Percentiles rank a stretch among this genome's conserved stretches.
These are phyloP conservation scores for Sceloporus undulatus DNA, from an alignment of 2,113 vertebrate genomes.

Conservation along the genomic window DNA sequence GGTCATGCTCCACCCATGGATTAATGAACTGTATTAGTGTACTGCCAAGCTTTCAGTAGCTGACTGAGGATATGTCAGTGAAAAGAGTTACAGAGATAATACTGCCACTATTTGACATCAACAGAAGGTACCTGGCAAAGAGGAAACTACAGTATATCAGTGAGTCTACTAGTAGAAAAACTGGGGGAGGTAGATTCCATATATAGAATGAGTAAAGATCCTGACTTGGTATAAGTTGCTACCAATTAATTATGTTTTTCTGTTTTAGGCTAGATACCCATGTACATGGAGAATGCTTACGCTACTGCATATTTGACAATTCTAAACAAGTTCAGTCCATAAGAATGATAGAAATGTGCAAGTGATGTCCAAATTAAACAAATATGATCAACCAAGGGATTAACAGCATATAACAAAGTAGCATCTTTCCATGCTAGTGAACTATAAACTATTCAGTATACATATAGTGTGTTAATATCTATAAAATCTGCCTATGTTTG, in stretches of 20 bases:
- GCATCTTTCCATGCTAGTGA: background rate
- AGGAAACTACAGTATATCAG: background rate
- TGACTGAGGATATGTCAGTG: background rate
- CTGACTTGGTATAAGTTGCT: background rate
- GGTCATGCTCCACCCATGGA: background rate
- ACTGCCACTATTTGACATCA: background rate
- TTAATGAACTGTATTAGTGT: background rate
- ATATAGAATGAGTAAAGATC: background rate
- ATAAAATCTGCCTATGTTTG: slow-evolving; percentile 11
- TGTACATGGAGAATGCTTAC: background rate
- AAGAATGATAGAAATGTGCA: slow-evolving; percentile 21
- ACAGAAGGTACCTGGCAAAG: background rate
- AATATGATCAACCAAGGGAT: slow-evolving; percentile 6
- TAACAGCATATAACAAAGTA: background rate
- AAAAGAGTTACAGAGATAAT: background rate
- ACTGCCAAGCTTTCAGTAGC: background rate
- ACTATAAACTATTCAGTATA: slow-evolving; percentile 40
- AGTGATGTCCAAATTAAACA: slow-evolving; percentile 66
- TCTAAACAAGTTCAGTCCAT: slow-evolving; percentile 31
- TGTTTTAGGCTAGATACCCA: background rate
- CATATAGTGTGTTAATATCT: slow-evolving; percentile 24
- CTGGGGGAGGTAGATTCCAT: background rate
- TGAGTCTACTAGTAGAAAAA: background rate
- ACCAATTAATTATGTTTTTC: background rate
- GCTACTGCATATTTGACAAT: slow-evolving; percentile 39